phyloP scores from a whole-genome alignment of 2,888 invertebrate genomes.

The Acronicta leporina region DNA sequence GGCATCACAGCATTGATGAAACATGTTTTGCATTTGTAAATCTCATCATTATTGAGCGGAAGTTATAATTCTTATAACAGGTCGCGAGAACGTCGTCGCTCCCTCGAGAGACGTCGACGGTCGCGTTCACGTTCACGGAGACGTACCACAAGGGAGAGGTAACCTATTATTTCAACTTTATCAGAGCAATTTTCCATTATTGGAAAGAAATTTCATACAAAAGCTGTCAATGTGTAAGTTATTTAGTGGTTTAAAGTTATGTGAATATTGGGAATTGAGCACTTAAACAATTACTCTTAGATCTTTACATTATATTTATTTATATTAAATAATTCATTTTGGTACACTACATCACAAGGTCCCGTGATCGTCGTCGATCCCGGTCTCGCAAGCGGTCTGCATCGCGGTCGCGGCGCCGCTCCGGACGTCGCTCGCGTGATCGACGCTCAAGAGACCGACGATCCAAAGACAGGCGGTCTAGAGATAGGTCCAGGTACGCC shows the following conservation, averaged over 20 bases:
- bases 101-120: constrained; percentile 84
- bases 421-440: constrained; percentile 78
- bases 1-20: too few species aligned
- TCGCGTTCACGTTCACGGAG: constrained; percentile 85
- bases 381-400: constrained; percentile 74
- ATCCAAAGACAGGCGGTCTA: constrained; percentile 79
- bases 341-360: constrained; percentile 60
- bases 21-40: too few species aligned
- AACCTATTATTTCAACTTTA: constrained; percentile 40
- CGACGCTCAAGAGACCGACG: constrained; percentile 79
- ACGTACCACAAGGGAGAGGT: constrained; percentile 86
- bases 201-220: background rate
- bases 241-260: background rate
- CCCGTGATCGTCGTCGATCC: constrained; percentile 81
- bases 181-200: background rate
- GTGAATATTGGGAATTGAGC: too few species aligned
- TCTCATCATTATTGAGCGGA: background rate
- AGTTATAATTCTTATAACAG: constrained; percentile 54
- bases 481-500: constrained; percentile 79
- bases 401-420: constrained; percentile 78
- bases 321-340: constrained; percentile 18
- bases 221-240: background rate
- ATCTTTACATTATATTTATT: too few species aligned
- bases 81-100: constrained; percentile 87
- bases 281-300: too few species aligned